Percentiles rank a stretch among this genome's conserved stretches.
Conservation (phyloP, 2,888 invertebrate genomes). For the Phyto melanocephala region DNA sequence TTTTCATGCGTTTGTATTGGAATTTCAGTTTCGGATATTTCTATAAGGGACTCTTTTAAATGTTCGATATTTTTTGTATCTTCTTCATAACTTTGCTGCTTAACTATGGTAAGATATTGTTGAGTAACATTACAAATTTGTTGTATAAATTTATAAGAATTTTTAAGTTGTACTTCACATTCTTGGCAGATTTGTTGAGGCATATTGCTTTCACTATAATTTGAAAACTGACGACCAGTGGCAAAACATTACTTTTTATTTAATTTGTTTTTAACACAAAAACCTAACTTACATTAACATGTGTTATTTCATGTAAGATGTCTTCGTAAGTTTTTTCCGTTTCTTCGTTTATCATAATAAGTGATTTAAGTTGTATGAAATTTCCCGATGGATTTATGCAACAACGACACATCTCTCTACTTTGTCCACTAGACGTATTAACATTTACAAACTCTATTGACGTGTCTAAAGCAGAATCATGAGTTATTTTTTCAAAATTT, state of each 20-base stretch:
- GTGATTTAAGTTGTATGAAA: constrained; percentile 21
- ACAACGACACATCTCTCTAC: constrained; percentile 33
- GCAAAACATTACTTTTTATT: neutral
- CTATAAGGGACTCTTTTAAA: constrained; percentile 46
- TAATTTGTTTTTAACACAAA: neutral
- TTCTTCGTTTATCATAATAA: neutral
- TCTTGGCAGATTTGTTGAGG: constrained; percentile 52
- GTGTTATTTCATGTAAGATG: constrained; percentile 32
- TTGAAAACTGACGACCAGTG: constrained; percentile 20
- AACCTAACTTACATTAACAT: constrained; percentile 14
- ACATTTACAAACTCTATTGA: neutral
- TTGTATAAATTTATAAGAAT: constrained; percentile 34
- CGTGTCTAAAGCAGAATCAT: neutral
- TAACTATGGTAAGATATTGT: neutral
- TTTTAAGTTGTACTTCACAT: constrained; percentile 31
- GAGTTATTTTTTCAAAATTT: neutral
- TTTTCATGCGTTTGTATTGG: neutral
- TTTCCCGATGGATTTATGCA: constrained; percentile 33
- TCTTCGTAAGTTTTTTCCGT: constrained; percentile 32
- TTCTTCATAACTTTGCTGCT: neutral
- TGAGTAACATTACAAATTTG: constrained; percentile 12
- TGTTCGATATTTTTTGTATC: constrained; percentile 40
- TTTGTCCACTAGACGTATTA: neutral
- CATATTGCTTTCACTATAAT: constrained; percentile 7
- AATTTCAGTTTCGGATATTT: neutral